Percentiles rank a stretch among this genome's conserved stretches.
Evolutionary conservation across 2,888 invertebrate species (phyloP).

Genomic region (Octonoba sinensis): DNA sequence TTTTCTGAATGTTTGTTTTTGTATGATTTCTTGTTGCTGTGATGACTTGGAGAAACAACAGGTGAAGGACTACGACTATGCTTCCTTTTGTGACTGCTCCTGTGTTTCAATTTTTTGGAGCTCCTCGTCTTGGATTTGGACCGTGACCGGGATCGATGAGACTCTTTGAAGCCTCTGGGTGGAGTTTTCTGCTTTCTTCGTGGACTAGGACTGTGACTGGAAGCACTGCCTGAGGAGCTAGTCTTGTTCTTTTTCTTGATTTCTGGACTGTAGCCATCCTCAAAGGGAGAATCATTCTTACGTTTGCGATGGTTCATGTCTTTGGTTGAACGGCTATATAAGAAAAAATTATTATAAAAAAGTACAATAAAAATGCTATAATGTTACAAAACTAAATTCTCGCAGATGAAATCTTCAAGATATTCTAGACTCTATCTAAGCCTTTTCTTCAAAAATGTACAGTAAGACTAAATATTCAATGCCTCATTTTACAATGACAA

Average conservation of each 20-base stretch:
- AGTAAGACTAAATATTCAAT: neutral
- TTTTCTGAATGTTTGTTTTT: conserved; percentile 46
- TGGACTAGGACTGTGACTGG: conserved; percentile 51
- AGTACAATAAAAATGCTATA: neutral
- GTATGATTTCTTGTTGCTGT: conserved; percentile 45
- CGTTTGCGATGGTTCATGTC: conserved; percentile 51
- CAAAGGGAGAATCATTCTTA: conserved; percentile 36
- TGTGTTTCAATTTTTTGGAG: conserved; percentile 45
- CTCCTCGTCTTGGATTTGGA: conserved; percentile 44
- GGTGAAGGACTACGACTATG: conserved; percentile 39
- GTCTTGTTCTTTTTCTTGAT: conserved; percentile 42
- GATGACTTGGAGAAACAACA: conserved; percentile 27
- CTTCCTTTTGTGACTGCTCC: conserved; percentile 52
- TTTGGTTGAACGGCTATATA: conserved; percentile 6
- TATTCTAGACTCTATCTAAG: neutral
- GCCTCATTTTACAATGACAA: too few species aligned
- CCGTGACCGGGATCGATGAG: conserved; percentile 44
- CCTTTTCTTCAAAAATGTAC: neutral
- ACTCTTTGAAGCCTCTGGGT: conserved; percentile 61
- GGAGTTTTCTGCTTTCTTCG: conserved; percentile 54
- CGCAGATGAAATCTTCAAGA: neutral
- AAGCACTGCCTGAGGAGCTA: conserved; percentile 44
- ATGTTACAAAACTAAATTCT: neutral
- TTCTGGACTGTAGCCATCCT: conserved; percentile 36
- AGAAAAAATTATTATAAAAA: neutral